Percentiles rank a stretch among this genome's conserved stretches.
These are phyloP conservation scores for Cydia fagiglandana DNA, from an alignment of 1,140 invertebrate species.

Conservation along the genomic window DNA sequence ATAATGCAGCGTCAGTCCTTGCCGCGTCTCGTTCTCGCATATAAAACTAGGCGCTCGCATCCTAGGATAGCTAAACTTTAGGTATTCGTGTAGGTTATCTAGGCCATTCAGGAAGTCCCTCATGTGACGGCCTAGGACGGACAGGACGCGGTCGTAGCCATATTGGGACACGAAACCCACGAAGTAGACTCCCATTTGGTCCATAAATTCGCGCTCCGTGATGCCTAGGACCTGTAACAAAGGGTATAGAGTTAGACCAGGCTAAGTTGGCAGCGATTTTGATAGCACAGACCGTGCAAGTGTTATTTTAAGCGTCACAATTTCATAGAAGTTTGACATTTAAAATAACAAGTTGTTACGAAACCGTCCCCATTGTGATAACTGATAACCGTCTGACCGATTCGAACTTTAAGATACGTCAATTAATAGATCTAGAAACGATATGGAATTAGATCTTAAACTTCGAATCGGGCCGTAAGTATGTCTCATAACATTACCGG, in stretches of 20 bases:
- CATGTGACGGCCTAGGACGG: slow-evolving; percentile 94
- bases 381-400: too few species aligned
- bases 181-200: slow-evolving; percentile 94
- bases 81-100: slow-evolving; percentile 98
- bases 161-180: slow-evolving; percentile 96
- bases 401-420: too few species aligned
- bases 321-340: too few species aligned
- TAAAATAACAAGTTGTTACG: too few species aligned
- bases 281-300: too few species aligned
- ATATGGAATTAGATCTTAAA: too few species aligned
- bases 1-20: slow-evolving; percentile 95
- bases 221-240: slow-evolving; percentile 88
- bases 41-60: slow-evolving; percentile 95
- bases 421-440: too few species aligned
- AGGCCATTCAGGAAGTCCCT: slow-evolving; percentile 97
- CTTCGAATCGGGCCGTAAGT: too few species aligned
- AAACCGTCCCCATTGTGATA: too few species aligned
- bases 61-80: slow-evolving; percentile 97
- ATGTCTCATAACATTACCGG: not conserved
- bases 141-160: slow-evolving; percentile 94
- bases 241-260: slow-evolving; percentile 27
- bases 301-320: too few species aligned
- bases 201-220: slow-evolving; percentile 92
- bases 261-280: too few species aligned
- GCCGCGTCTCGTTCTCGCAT: slow-evolving; percentile 95